phyloP scores from a whole-genome alignment of 2,797 vertebrate species.

The Lemur catta region DNA sequence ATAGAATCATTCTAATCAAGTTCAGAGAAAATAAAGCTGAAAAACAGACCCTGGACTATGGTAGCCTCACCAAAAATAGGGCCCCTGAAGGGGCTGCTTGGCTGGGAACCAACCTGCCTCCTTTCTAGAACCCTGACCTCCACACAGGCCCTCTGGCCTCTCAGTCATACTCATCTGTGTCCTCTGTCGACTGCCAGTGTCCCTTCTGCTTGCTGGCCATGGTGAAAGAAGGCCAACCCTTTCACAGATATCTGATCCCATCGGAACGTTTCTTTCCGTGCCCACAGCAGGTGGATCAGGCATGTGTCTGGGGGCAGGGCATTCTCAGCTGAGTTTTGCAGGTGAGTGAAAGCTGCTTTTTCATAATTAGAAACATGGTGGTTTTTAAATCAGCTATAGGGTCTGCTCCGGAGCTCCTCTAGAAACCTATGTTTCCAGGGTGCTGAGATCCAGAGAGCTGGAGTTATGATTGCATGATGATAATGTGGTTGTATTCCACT shows the following conservation, averaged over 20 bases:
- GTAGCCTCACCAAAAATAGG: background rate
- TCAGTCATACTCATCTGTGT: background rate
- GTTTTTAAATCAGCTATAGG: background rate
- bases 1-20: background rate
- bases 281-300: background rate
- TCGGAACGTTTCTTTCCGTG: background rate
- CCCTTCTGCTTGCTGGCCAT: background rate
- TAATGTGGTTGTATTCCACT: background rate
- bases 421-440: background rate
- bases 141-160: background rate
- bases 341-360: background rate
- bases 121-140: background rate
- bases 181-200: background rate
- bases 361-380: background rate
- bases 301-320: background rate
- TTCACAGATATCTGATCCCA: background rate
- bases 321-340: background rate
- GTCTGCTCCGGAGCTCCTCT: background rate
- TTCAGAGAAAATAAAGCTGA: background rate
- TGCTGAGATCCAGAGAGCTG: background rate
- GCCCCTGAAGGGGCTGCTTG: background rate
- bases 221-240: background rate
- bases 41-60: background rate
- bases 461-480: background rate
- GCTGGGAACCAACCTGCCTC: background rate